These are phyloP conservation scores for Diceros bicornis DNA, from an alignment of 2,797 vertebrate species.

Conservation along the genomic window DNA sequence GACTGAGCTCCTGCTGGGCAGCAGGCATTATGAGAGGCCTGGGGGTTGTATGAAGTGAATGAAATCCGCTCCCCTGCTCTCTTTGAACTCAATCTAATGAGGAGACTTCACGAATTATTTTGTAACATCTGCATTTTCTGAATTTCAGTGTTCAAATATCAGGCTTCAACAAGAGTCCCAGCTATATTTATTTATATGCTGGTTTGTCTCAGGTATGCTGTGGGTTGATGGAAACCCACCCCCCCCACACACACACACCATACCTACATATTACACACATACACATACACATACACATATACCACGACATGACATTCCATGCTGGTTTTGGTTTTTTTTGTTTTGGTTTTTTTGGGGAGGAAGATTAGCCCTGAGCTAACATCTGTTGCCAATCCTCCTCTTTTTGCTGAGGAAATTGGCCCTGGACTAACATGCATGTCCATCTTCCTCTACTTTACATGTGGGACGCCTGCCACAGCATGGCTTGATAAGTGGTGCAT, in stretches of 20 bases:
- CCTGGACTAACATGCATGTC: too few species aligned
- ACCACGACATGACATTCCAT: background rate
- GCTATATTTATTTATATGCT: background rate
- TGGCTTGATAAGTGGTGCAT: too few species aligned
- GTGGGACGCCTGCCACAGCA: too few species aligned
- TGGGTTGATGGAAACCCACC: background rate
- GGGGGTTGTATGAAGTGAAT: background rate
- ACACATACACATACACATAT: background rate
- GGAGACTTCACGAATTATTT: background rate
- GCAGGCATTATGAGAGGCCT: background rate
- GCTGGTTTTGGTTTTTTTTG: background rate
- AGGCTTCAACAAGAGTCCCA: background rate
- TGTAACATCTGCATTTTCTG: conserved; percentile 12
- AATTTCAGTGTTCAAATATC: conserved; percentile 23
- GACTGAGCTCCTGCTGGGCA: too few species aligned
- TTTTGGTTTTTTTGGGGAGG: too few species aligned
- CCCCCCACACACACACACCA: background rate
- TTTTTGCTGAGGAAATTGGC: too few species aligned
- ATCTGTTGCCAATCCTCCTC: too few species aligned
- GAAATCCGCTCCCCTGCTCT: background rate
- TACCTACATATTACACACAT: background rate
- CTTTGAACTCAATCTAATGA: conserved; percentile 16
- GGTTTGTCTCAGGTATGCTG: background rate
- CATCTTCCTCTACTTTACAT: too few species aligned
- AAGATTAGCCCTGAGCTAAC: too few species aligned